Percentiles rank a stretch among this genome's conserved stretches.
phyloP scores from a whole-genome alignment of 2,888 invertebrate species.

The Teinopalpus imperialis region DNA sequence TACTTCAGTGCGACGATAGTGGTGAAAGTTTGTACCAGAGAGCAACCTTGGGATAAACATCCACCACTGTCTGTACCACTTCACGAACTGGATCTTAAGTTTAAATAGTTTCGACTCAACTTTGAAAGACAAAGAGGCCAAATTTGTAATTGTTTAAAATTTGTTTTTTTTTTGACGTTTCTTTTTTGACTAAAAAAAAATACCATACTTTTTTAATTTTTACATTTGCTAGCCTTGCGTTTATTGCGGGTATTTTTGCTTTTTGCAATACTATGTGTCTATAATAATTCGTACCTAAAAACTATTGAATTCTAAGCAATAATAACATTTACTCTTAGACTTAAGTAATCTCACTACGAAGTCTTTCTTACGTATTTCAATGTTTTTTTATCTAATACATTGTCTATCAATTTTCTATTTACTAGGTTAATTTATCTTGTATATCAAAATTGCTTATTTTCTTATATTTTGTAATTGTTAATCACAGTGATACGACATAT shows the following conservation, averaged over 20 bases:
- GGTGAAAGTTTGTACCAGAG: too few relatives aligned
- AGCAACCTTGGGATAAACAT: too few relatives aligned
- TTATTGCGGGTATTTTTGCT: constrained; percentile 32
- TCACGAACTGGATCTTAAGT: too few relatives aligned
- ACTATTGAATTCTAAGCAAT: constrained; percentile 64
- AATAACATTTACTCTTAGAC: constrained; percentile 56
- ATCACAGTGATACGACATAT: constrained; percentile 8
- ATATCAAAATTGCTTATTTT: constrained; percentile 7
- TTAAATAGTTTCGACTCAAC: too few relatives aligned
- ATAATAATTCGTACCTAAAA: constrained; percentile 39
- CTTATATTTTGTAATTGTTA: neutral
- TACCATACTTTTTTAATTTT: too few relatives aligned
- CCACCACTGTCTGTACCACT: too few relatives aligned
- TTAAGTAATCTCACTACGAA: constrained; percentile 45
- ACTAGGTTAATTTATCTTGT: neutral
- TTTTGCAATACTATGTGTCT: constrained; percentile 44
- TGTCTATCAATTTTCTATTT: neutral
- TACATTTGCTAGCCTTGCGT: constrained; percentile 14
- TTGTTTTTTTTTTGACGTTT: too few relatives aligned
- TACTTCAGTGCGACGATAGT: too few relatives aligned
- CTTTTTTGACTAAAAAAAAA: too few relatives aligned
- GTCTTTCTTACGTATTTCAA: constrained; percentile 40
- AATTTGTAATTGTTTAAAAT: too few relatives aligned
- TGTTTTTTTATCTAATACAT: neutral
- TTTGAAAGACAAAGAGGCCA: too few relatives aligned